Base-by-base conservation (phyloP, 1,140 invertebrate species). In the Neocloeon triangulifer region DNA sequence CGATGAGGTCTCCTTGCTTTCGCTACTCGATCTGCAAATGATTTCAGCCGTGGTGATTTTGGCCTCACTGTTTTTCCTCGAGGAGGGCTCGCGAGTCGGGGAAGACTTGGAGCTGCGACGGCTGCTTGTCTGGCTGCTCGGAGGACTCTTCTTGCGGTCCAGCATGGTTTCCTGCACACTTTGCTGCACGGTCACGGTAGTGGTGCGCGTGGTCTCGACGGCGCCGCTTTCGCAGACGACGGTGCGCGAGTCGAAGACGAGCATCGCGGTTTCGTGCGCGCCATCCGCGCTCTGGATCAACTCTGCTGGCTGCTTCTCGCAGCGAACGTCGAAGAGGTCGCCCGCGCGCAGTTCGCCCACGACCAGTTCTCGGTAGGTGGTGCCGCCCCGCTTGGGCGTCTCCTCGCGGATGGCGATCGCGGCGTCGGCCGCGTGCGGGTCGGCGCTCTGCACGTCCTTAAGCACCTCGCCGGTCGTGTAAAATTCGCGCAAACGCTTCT, bases 401-500 rank as follows among this genome's bases (percentile, higher is more conserved):
- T 39, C 26, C 41, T 35, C 23, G 33, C 32, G 18, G 34, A 17
- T 19, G 37, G n/a, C n/a, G n/a, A n/a, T n/a, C n/a, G n/a, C n/a
- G n/a, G n/a, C n/a, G n/a, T n/a, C n/a, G n/a, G 8, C 22, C 22
- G 22, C 22, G 22, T 23, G 22, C 8, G 27, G 17, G 18, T 12
- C 27, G 1, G 30, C 27, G 20, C 22, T 38, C 17, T 45, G 50
- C 35, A 51, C 48, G 21, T 42, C 41, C 13, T 13, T 19, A n/a
- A 52, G 53, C 19, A 61, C 60, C 48, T 59, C 57, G 29, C 51
- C 55, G 34, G 48, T 54, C 26, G 56, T 56, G 50, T 77, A 77
- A 30, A 74, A 65, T 47, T 73, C 65, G 41, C 66, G 65, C 33
- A 80, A 57, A 19, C 74, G 56, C 43, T 71, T 64, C 51, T 85